Evolutionary conservation across 2,113 vertebrate genomes (phyloP), one percentile per base, ranked within the genome.

Genomic region (Chaetura pelagica): DNA sequence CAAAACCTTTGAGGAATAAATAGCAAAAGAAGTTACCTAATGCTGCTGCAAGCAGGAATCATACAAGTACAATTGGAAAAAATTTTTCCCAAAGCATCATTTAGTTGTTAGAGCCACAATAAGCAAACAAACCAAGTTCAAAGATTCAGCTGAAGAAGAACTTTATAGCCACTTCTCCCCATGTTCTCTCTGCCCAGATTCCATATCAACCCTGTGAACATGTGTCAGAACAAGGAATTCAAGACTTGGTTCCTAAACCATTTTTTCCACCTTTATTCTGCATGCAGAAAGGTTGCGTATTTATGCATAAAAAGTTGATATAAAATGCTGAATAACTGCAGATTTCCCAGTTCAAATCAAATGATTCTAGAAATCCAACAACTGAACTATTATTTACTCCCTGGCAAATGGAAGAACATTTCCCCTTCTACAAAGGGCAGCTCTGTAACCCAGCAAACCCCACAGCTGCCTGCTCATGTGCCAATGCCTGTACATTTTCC

Each of bases 301-400:
- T 3, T 4, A 14, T 0, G 1, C 4, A 22, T 5, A 71, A 32
- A 44, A 32, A 42, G 32, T 4, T 35, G 15, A 80, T 9, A 20
- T 35, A 38, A 72, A 80, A 51, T 4, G 4, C 13, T 19, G 6
- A 14, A 23, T 19, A 15, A 46, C 8, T 34, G 18, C 34, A 29
- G 4, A 55, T 15, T 42, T 52, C 22, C 48, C n/a, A 19, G 5
- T 38, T 77, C 32, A 30, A 67, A 85, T 14, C 62, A 71, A 21
- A 27, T 32, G 29, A n/a, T 2, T 5, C 29, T 54, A 29, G 27
- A 46, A 62, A 42, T 3, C n/a, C 3, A 78, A 64, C 84, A n/a
- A 0, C 10, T 10, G 21, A 85, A 44, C 32, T 14, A 19, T 49
- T 14, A 19, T 49, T 74, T 54, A 34, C 23, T n/a, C 29, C n/a